Base-by-base conservation (phyloP, 1,140 invertebrate species). In the Drosophila sechellia region DNA sequence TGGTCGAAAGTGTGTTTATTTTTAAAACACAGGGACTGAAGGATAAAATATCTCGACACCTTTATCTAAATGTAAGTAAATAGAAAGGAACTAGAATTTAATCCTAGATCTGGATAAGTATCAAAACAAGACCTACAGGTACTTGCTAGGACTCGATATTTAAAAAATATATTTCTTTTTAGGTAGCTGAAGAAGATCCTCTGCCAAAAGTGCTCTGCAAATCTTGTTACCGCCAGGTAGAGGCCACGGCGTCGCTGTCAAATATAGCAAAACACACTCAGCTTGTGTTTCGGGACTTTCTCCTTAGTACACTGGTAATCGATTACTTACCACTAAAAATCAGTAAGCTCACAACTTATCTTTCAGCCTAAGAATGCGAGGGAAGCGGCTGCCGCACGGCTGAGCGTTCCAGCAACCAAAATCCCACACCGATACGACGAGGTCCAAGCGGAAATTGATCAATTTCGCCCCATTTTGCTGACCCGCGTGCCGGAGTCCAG, bases 191-290 rank as follows among this genome's bases (percentile, higher is more conserved):
- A 49, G 77, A 91, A 52, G 90, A 92, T 57, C 71, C 76, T 10
- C 49, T 92, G 5, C 90, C 90, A 13, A 92, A 92, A 55, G 79
- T 90, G 13, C 64, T 92, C 4, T 92, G 90, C 42, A 92, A 92
- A 59, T 74, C 87, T 10, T 92, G 90, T 50, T 92, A 90, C 66
- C 84, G 90, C 5, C 86, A 91, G 52, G 87, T 92, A 37, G 90
- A 90, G 65, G 87, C 90, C 8, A 92, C 87, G 1, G 90, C 87
- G 0, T 91, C 87, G 3, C 68, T 92, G 11, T 91, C 90, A 3
- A 91, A 91, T 20, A 91, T 92, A 39, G 90, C 90, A 4, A 90
- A 91, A 35, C 81, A 91, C 34, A 91, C 90, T 1, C 84, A 92
- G 53, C 65, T 74, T 6, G 87, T 90, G 1, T 90, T 92, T 60